Percentiles rank a stretch among this genome's conserved stretches.
These are phyloP conservation scores for Drosophila quasianomalipes DNA, from an alignment of 2,888 invertebrate genomes.

Conservation along the genomic window DNA sequence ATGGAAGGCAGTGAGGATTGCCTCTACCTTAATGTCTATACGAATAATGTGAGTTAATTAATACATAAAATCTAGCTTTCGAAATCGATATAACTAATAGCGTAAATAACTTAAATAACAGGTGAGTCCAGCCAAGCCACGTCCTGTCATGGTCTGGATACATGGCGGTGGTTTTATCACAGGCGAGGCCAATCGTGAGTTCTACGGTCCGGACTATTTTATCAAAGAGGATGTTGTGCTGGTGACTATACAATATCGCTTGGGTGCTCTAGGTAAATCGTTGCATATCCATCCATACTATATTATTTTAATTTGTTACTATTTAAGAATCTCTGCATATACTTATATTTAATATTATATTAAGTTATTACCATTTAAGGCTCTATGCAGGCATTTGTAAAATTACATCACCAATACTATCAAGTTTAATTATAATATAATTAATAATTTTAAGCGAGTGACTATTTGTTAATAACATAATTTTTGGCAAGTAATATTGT, in stretches of 20 bases:
- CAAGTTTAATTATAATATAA: neutral
- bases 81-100: neutral
- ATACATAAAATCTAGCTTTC: neutral
- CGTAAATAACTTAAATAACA: slow-evolving; percentile 29
- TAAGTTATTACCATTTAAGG: neutral
- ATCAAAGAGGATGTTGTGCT: slow-evolving; percentile 86
- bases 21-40: slow-evolving; percentile 86
- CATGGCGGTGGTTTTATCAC: slow-evolving; percentile 86
- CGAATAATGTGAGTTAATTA: slow-evolving; percentile 80
- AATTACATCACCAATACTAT: neutral
- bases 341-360: neutral
- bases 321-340: neutral
- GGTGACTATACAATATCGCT: slow-evolving; percentile 86
- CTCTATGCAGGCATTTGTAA: neutral
- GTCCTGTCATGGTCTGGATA: slow-evolving; percentile 86
- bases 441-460: neutral
- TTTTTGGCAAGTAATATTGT: too few relatives aligned
- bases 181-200: slow-evolving; percentile 84
- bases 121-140: slow-evolving; percentile 77
- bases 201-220: slow-evolving; percentile 86
- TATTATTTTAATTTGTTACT: neutral
- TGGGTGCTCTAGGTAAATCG: slow-evolving; percentile 85
- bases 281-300: too few relatives aligned
- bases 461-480: too few relatives aligned
- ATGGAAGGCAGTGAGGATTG: slow-evolving; percentile 87